Evolutionary conservation across 2,113 vertebrate species (phyloP).

Genomic region (Aix galericulata): DNA sequence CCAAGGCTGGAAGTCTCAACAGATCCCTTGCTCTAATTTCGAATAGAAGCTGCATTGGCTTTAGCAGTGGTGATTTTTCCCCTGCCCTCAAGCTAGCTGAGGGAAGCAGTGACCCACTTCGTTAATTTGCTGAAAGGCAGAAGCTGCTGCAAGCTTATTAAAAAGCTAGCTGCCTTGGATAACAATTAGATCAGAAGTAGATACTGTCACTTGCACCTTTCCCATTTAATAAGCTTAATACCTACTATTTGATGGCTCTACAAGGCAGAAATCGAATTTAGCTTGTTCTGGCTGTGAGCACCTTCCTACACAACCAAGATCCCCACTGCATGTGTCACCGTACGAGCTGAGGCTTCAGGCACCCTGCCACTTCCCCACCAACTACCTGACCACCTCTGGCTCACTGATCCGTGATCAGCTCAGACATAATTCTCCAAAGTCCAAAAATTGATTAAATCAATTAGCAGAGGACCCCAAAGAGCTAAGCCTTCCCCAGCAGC

Average conservation of each 20-base stretch:
- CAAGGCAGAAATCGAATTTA: background rate
- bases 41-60: background rate
- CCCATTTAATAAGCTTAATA: slow-evolving; percentile 9
- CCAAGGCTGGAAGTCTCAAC: background rate
- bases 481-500: background rate
- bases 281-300: background rate
- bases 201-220: background rate
- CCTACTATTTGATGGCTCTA: background rate
- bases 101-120: slow-evolving; percentile 36
- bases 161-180: background rate
- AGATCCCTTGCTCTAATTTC: background rate
- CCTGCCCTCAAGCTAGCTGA: background rate
- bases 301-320: fast-evolving
- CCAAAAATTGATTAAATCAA: background rate
- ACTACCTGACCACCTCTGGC: background rate
- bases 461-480: background rate
- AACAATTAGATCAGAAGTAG: slow-evolving; percentile 15
- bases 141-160: slow-evolving; percentile 26
- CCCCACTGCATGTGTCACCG: fast-evolving
- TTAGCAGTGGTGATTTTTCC: background rate
- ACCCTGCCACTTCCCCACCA: background rate
- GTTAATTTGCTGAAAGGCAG: slow-evolving; percentile 25
- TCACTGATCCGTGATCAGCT: background rate
- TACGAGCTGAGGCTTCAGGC: background rate
- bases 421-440: background rate